phyloP scores from a whole-genome alignment of 2,113 vertebrate species.

The Lycaon pictus region DNA sequence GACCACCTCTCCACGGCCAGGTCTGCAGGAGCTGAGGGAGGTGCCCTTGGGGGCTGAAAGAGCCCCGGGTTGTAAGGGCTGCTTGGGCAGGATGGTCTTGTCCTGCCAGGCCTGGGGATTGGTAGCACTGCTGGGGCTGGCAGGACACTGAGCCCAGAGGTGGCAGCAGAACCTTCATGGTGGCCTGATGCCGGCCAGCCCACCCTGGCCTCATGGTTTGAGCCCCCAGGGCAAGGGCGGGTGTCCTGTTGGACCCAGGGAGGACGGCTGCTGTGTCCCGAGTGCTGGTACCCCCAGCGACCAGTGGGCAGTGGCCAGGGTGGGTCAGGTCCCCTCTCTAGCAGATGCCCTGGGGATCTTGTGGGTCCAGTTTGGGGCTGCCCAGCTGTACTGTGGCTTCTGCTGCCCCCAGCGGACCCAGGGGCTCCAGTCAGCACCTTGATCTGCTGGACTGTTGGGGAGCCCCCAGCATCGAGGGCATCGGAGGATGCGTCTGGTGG shows the following conservation, averaged over 20 bases:
- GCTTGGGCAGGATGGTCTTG: fast-evolving
- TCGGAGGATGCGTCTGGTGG: background rate
- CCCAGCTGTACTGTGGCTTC: background rate
- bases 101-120: background rate
- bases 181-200: background rate
- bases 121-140: background rate
- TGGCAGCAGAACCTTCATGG: background rate
- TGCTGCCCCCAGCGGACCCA: background rate
- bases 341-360: too few species aligned
- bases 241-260: background rate
- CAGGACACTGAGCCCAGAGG: background rate
- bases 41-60: background rate
- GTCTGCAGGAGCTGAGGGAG: background rate
- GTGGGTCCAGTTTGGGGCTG: too few species aligned
- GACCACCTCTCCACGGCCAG: too few species aligned
- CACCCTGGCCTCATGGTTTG: background rate
- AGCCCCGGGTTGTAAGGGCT: background rate
- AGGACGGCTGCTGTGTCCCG: too few species aligned
- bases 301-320: background rate
- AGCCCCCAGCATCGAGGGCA: background rate
- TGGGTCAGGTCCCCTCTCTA: too few species aligned
- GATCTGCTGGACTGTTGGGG: background rate
- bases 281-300: background rate
- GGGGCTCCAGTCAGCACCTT: background rate
- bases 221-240: background rate